phyloP scores from a whole-genome alignment of 2,113 vertebrate genomes.

The Heterotis niloticus region DNA sequence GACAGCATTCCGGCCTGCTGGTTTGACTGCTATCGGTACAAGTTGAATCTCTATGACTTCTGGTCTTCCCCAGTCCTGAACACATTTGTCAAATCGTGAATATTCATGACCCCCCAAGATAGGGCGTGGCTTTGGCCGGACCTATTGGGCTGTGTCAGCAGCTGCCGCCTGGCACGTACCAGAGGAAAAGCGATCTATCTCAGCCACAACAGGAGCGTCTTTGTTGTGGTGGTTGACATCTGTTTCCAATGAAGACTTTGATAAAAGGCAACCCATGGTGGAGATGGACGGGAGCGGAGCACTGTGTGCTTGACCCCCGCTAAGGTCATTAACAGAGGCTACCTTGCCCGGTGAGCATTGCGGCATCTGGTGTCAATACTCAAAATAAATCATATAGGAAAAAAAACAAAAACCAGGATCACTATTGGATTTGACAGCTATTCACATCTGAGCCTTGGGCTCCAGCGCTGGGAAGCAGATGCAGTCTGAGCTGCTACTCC shows the following conservation, averaged over 20 bases:
- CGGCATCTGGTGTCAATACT: slow-evolving; percentile 4
- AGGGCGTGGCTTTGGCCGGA: neutral
- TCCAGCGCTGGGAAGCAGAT: neutral
- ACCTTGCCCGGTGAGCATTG: neutral
- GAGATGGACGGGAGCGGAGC: no score
- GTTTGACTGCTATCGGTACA: neutral
- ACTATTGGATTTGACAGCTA: neutral
- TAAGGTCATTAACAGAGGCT: neutral
- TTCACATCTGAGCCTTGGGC: neutral
- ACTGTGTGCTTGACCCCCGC: neutral
- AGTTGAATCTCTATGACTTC: neutral
- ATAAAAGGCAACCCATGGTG: neutral
- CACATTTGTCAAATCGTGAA: neutral
- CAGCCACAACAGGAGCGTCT: neutral
- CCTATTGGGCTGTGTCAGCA: no score
- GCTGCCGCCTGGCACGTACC: neutral
- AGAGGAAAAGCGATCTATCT: neutral
- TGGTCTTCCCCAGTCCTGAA: neutral
- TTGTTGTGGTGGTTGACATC: neutral
- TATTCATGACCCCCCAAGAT: neutral
- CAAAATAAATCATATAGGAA: slow-evolving; percentile 8
- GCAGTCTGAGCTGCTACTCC: neutral
- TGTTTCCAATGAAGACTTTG: slow-evolving; percentile 5
- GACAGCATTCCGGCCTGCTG: neutral
- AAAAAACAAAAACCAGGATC: neutral